Evolutionary conservation across 2,888 invertebrate species (phyloP), one percentile per base, ranked within the genome.

Genomic region (Drosophila hawaiiensis): DNA sequence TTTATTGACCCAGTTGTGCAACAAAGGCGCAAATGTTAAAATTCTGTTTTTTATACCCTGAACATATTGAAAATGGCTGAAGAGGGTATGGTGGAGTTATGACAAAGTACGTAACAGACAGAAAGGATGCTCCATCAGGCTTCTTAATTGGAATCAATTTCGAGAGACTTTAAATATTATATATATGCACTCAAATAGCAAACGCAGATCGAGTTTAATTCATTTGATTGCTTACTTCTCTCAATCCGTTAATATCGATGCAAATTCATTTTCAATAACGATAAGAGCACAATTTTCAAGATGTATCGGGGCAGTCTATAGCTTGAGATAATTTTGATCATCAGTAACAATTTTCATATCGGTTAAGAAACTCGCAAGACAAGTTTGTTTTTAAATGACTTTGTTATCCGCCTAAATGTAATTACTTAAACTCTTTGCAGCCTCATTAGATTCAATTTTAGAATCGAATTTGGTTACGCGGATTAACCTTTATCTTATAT

Each of bases 1-100:
- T 86, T 86, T 91, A 91, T 91, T 91, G 88, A 89, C 91, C 91
- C 78, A 89, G 73, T 90, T 88, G 67, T 75, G 66, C 73, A 68
- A 67, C 73, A 73, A 71, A 74, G 73, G 70, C 70, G 68, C 72
- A 75, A 78, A 70, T 74, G 68, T 82, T 82, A 82, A 80, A 82
- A 80, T 72, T 75, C 82, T 22, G 65, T 74, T 68, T 65, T 41
- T 29, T 4, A 12, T 71, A n/a, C 66, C 14, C 73, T 28, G 0
- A 47, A 25, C 22, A 52, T 35, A 14, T 19, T 14, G 25, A 6
- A 28, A 25, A n/a, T 6, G 3, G 0, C 10, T 5, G 5, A 19
- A 22, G 16, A 0, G 28, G 16, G 10, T 22, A 35, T 61, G 35
- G 54, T 39, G 14, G 2, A 12, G 2, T 16, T 22, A 4, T 22